A percentile compares a stretch with the other conserved stretches of the same genome.
Conservation (phyloP, 1,140 invertebrate genomes). For the Microvelia longipes region DNA sequence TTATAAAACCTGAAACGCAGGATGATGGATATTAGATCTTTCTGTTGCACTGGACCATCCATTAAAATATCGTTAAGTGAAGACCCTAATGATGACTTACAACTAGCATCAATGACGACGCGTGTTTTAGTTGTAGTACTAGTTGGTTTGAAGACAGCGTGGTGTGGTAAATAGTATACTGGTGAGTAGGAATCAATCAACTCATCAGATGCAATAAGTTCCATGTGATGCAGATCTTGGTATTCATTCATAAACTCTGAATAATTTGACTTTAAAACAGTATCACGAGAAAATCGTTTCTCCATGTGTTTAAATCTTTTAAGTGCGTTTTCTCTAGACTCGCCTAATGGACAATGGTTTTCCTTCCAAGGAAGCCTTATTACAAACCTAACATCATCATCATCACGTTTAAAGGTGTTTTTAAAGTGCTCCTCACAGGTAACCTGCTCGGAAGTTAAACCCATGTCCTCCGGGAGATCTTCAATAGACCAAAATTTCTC, state of each 20-base stretch:
- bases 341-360: background rate
- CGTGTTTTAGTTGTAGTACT: background rate
- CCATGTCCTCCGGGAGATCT: background rate
- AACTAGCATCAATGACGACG: background rate
- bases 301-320: background rate
- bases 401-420: background rate
- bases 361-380: background rate
- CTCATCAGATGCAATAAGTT: background rate
- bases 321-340: background rate
- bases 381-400: background rate
- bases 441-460: background rate
- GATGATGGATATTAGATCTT: background rate
- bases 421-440: background rate
- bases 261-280: background rate
- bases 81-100: background rate
- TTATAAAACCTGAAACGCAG: background rate
- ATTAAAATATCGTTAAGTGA: background rate
- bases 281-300: background rate
- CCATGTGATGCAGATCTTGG: background rate
- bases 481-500: background rate
- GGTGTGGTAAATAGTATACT: background rate
- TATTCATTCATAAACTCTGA: background rate
- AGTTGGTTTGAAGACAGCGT: background rate
- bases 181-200: background rate
- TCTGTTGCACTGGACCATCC: background rate